Base-by-base conservation (phyloP, 2,797 vertebrate species). In the Knipowitschia caucasica region DNA sequence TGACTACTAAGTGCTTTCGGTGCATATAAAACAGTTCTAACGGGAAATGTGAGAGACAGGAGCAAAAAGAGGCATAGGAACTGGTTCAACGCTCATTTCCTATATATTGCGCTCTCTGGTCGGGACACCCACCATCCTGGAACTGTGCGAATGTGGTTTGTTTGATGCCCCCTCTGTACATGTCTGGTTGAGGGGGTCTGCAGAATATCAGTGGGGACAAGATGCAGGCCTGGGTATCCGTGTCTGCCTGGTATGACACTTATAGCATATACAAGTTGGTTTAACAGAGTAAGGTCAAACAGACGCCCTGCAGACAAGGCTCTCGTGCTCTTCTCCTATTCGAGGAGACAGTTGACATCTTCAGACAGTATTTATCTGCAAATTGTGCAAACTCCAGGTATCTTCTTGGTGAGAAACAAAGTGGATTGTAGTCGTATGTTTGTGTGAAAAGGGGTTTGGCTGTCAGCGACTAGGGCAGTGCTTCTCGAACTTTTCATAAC, bases 1-100 rank as follows among this genome's bases (percentile, higher is more conserved):
- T 38, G 57, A 69, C 51, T 14, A 63, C 43, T 34, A 46, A 67
- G 62, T 46, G 46, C 30, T 47, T 60, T 53, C 43, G 53, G 38
- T 30, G 27, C 35, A 38, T 34, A 34, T 33, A 64, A 57, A 49
- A 56, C 43, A 23, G 15, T 31, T 60, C 10, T 52, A 34, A 60
- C 52, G 43, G 62, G 65, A 64, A 54, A 73, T 65, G n/a, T 35
- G 31, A 35, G 20, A 50, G 20, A 25, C 15, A 26, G 17, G 4
- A 46, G 29, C 23, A 26, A 15, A 4, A 26, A 43, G 21, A 18
- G 23, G 14, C 24, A 25, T 11, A 18, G 43, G 43, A 46, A 15
- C 21, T 29, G 3, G 18, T 29, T 27, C 15, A 2, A 10, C 29
- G 24, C 26, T 29, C 18, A 24, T 12, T 24, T n/a, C 21, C 25